These are phyloP conservation scores for Neoniphon sammara DNA, from an alignment of 2,797 vertebrate species.

Conservation along the genomic window DNA sequence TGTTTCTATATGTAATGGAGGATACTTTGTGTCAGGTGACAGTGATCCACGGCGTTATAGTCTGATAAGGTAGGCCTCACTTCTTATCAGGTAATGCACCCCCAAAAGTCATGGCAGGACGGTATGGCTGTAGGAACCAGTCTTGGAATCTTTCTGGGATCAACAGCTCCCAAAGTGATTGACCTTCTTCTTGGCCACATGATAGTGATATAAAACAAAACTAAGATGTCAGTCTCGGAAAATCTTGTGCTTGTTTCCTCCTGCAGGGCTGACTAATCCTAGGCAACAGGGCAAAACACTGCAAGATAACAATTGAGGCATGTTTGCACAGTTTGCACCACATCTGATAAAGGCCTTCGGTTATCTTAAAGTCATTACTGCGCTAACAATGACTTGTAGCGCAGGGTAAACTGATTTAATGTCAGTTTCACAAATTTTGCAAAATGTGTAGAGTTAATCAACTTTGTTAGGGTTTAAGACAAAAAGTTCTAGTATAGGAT, in stretches of 20 bases:
- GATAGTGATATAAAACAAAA: background rate
- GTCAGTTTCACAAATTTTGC: background rate
- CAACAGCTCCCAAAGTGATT: background rate
- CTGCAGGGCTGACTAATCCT: background rate
- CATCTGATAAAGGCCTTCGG: conserved; percentile 34
- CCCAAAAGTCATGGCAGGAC: background rate
- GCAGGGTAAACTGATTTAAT: background rate
- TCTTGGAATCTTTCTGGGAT: background rate
- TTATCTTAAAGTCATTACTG: conserved; percentile 19
- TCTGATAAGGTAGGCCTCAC: background rate
- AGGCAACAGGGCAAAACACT: background rate
- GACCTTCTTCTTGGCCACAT: background rate
- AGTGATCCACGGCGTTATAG: background rate
- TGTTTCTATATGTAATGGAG: background rate
- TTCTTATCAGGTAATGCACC: background rate
- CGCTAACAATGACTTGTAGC: conserved; percentile 1
- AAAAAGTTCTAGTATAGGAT: background rate
- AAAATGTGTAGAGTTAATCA: background rate
- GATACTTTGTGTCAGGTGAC: background rate
- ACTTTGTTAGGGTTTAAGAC: no score
- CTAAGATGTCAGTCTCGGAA: background rate
- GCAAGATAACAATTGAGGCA: background rate
- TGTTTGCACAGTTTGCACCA: conserved; percentile 50
- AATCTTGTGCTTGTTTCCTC: background rate
- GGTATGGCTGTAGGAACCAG: background rate